phyloP scores from a whole-genome alignment of 2,888 invertebrate species.

The Rhagonycha fulva region DNA sequence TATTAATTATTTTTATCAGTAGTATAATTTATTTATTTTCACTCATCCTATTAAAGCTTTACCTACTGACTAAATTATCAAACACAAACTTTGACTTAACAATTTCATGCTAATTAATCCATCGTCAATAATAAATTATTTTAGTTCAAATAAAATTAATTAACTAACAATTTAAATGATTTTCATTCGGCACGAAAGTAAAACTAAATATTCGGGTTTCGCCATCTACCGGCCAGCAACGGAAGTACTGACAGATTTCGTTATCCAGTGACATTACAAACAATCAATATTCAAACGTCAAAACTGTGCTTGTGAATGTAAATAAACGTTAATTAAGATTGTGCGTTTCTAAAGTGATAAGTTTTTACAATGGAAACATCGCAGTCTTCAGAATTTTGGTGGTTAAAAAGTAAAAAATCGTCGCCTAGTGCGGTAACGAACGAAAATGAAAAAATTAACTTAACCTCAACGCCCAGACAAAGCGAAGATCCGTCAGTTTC shows the following conservation, averaged over 20 bases:
- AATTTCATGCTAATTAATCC: background rate
- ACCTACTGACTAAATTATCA: too few relatives aligned
- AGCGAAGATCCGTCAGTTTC: constrained; percentile 42
- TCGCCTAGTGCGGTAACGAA: constrained; percentile 25
- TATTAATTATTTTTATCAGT: too few relatives aligned
- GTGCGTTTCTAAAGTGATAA: background rate
- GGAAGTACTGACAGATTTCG: background rate
- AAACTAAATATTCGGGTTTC: background rate
- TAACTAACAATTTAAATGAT: background rate
- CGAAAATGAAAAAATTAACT: constrained; percentile 28
- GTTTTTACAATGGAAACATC: constrained; percentile 44
- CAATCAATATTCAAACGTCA: background rate
- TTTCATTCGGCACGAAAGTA: background rate
- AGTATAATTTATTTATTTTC: too few relatives aligned
- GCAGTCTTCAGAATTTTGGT: constrained; percentile 45
- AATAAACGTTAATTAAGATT: background rate
- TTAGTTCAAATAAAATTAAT: background rate
- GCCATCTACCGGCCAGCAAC: background rate
- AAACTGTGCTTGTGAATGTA: background rate
- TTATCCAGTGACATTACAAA: background rate
- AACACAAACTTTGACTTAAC: background rate
- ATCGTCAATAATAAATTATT: background rate
- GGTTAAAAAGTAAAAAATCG: constrained; percentile 46
- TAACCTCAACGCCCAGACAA: constrained; percentile 17
- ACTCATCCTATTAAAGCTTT: too few relatives aligned